Conservation (phyloP, 1,140 invertebrate species). For the Philotrypesis tridentata region DNA sequence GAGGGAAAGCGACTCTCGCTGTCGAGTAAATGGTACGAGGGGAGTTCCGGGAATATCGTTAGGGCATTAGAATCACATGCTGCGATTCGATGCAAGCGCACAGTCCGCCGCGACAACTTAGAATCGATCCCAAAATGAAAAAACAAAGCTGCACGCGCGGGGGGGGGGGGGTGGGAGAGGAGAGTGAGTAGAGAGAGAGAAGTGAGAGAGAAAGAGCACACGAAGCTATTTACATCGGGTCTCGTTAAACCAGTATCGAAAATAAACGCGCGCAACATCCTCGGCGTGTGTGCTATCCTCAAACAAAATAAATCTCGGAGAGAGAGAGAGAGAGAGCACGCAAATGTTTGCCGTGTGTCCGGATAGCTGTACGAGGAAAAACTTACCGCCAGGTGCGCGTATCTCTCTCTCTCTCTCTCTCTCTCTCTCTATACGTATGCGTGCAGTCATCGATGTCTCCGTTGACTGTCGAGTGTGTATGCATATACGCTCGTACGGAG, state of each 20-base stretch:
- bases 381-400: conserved; percentile 35
- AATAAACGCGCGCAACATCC: conserved; percentile 2
- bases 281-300: conserved; percentile 8
- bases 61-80: too few species aligned
- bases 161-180: too few species aligned
- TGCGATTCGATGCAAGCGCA: background rate
- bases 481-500: background rate
- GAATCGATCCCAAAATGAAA: conserved; percentile 4
- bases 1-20: too few species aligned
- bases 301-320: conserved; percentile 28
- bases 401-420: too few species aligned
- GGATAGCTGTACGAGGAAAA: conserved; percentile 27
- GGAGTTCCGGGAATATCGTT: too few species aligned
- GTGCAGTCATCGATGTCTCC: conserved; percentile 45
- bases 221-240: conserved; percentile 27
- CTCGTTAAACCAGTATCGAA: conserved; percentile 40
- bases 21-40: too few species aligned
- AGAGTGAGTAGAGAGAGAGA: too few species aligned
- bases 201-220: background rate
- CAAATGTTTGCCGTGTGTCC: conserved; percentile 7
- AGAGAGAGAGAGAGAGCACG: conserved; percentile 7
- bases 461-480: background rate
- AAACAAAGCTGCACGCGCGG: background rate
- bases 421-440: background rate
- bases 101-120: background rate